Evolutionary conservation across 2,888 invertebrate genomes (phyloP).

Genomic region (Cremastobaeus sp.): DNA sequence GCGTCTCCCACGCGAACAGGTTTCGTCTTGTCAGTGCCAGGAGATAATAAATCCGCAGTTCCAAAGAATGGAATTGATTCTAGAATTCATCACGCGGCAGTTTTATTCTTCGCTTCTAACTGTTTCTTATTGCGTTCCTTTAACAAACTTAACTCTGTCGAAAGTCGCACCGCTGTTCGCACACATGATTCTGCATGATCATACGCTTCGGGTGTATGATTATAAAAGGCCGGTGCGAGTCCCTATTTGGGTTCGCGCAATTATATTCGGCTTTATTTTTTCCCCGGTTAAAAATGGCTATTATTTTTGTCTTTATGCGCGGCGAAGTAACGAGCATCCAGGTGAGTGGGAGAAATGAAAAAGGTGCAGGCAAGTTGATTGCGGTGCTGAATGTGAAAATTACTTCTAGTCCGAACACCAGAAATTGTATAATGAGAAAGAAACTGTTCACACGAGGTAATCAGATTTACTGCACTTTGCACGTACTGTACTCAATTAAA

Average conservation of each 20-base stretch:
- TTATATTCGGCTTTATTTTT: constrained; percentile 7
- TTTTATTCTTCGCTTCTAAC: constrained; percentile 21
- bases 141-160: constrained; percentile 2
- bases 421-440: constrained; percentile 35
- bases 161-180: constrained; percentile 18
- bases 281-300: constrained; percentile 3
- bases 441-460: constrained; percentile 32
- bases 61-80: constrained; percentile 39
- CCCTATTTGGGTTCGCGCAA: constrained; percentile 21
- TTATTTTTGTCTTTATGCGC: constrained; percentile 14
- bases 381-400: constrained; percentile 10
- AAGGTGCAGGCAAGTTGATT: constrained; percentile 12
- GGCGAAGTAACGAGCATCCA: background rate
- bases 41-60: constrained; percentile 34
- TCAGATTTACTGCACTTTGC: constrained; percentile 19
- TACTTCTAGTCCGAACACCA: background rate
- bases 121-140: constrained; percentile 32
- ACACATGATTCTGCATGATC: constrained; percentile 18
- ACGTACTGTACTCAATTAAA: constrained; percentile 15
- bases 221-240: constrained; percentile 33
- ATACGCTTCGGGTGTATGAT: constrained; percentile 18
- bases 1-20: constrained; percentile 42
- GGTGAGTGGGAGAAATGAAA: background rate
- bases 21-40: constrained; percentile 14
- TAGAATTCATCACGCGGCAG: constrained; percentile 16